Base-by-base conservation (phyloP, 2,888 invertebrate species). In the Alloplasta piceator region DNA sequence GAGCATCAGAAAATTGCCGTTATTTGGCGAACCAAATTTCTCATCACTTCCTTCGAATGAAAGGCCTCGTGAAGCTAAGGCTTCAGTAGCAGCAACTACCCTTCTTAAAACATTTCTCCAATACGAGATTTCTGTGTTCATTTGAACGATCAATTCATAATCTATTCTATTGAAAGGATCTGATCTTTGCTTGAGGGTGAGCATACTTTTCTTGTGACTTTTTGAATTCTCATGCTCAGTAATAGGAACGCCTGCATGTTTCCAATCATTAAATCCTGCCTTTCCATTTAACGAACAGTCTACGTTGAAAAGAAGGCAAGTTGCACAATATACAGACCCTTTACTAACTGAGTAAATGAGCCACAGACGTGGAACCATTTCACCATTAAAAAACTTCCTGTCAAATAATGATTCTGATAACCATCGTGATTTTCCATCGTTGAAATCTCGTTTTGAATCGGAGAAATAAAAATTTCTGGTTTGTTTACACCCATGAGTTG, bases 1-100 rank as follows among this genome's bases (percentile, higher is more conserved):
- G 6, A 58, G 26, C 64, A 87, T 86, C 56, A 89, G 76, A 80
- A 82, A 89, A 79, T 89, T 90, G 7, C 87, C 89, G 83, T 87
- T 89, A 56, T 85, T 52, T 36, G 56, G 7, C 6, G 84, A 84
- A 10, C 86, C 84, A 80, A 89, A 83, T 48, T 60, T 80, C 64
- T 90, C 86, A 72, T 87, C 63, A n/a, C 66, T 5, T 39, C 86
- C 88, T 80, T 85, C 66, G 78, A 89, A 87, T 39, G 87, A 71
- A 12, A 90, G 71, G n/a, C 86, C 86, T 10, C 85, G 83, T 48
- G 74, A 66, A 26, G 82, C 76, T 43, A 89, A 66, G 50, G 79
- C 76, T 77, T 85, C 88, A 10, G 85, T 80, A 6, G 82, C 85
- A 52, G 80, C 67, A 14, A 87, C 84, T 66, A 89, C 83, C 60